These are phyloP conservation scores for Ophonus ardosiacus DNA, from an alignment of 2,888 invertebrate species.

Conservation along the genomic window DNA sequence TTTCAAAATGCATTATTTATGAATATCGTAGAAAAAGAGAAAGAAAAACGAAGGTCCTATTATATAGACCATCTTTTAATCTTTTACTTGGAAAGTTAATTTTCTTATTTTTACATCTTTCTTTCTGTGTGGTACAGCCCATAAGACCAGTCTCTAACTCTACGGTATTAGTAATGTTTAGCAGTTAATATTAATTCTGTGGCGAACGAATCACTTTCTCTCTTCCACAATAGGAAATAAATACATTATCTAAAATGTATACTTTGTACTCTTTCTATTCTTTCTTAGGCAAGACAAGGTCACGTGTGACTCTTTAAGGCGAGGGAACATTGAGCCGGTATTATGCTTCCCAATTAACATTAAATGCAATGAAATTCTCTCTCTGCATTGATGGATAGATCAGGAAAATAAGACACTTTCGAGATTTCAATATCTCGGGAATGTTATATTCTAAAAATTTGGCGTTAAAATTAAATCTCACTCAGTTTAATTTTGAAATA, in stretches of 20 bases:
- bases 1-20: no score
- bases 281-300: constrained; percentile 63
- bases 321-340: constrained; percentile 61
- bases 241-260: constrained; percentile 63
- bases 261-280: constrained; percentile 61
- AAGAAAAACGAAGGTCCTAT: no score
- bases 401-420: not conserved
- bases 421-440: no score
- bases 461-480: no score
- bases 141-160: constrained; percentile 58
- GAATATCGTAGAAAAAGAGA: no score
- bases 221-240: constrained; percentile 59
- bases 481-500: no score
- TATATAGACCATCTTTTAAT: no score
- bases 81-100: not conserved
- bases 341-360: constrained; percentile 55
- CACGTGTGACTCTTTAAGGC: constrained; percentile 61
- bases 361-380: constrained; percentile 50
- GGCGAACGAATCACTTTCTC: constrained; percentile 40
- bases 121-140: not conserved
- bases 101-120: not conserved
- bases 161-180: constrained; percentile 44
- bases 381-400: constrained; percentile 20
- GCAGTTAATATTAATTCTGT: constrained; percentile 40
- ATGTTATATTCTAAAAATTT: no score